phyloP scores from a whole-genome alignment of 2,113 vertebrate species.

The Prunella himalayana region DNA sequence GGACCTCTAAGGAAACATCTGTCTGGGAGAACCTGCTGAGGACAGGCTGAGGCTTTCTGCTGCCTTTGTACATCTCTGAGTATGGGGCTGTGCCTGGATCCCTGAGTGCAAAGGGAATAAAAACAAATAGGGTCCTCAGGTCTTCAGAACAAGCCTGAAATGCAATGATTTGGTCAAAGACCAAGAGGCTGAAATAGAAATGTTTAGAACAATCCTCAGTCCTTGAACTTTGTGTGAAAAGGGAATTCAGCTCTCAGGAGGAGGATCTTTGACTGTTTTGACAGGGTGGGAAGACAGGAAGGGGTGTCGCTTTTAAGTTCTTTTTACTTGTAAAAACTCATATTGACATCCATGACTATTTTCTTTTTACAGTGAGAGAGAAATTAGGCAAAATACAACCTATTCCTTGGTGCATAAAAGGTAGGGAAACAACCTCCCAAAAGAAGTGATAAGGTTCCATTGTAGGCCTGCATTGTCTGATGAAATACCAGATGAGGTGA shows the following conservation, averaged over 20 bases:
- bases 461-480: background rate
- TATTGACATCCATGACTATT: background rate
- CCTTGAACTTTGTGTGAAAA: background rate
- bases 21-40: background rate
- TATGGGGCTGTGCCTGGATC: background rate
- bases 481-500: background rate
- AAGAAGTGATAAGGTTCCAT: background rate
- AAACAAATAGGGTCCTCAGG: slow-evolving; percentile 9
- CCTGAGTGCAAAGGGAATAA: background rate
- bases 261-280: slow-evolving; percentile 37
- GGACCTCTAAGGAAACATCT: background rate
- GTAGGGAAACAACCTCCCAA: background rate
- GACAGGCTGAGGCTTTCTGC: background rate
- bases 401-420: background rate
- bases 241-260: slow-evolving; percentile 36
- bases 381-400: background rate
- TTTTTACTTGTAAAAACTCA: background rate
- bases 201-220: background rate
- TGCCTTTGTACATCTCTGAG: background rate
- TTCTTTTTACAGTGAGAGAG: background rate
- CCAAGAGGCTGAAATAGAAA: slow-evolving; percentile 50
- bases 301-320: background rate
- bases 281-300: background rate
- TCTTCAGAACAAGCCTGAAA: slow-evolving; percentile 24
- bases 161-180: slow-evolving; percentile 4